Conservation (phyloP, 2,888 invertebrate genomes). For the Drosophila subquinaria region DNA sequence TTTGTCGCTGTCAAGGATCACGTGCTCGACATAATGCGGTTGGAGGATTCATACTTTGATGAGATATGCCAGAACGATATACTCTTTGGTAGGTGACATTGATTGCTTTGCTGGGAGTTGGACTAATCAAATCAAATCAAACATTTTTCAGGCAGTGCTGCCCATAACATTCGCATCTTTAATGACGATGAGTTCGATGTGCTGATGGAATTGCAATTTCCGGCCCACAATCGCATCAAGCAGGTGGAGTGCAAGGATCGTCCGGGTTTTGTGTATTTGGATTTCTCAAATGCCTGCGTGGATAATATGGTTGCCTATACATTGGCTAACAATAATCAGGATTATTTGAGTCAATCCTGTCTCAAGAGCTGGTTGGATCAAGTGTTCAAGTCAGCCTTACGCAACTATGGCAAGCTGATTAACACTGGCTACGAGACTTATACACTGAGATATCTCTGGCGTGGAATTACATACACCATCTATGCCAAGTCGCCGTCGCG, state of each 20-base stretch:
- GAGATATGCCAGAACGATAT: constrained; percentile 10
- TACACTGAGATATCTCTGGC: constrained; percentile 40
- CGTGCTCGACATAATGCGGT: constrained; percentile 34
- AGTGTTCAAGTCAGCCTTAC: constrained; percentile 17
- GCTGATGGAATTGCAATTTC: constrained; percentile 59
- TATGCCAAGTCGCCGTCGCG: constrained; percentile 38
- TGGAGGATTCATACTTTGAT: constrained; percentile 16
- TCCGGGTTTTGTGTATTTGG: constrained; percentile 60
- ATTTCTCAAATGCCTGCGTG: constrained; percentile 34
- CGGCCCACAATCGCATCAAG: constrained; percentile 26
- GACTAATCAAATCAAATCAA: not conserved
- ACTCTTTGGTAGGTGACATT: constrained; percentile 35
- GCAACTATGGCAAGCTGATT: constrained; percentile 11
- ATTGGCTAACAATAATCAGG: constrained; percentile 11
- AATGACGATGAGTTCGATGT: constrained; percentile 69
- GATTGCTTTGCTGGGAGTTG: no score
- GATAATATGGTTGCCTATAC: constrained; percentile 18
- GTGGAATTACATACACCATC: constrained; percentile 61
- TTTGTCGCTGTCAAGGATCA: constrained; percentile 39
- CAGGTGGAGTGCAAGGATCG: constrained; percentile 22
- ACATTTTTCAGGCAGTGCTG: constrained; percentile 55
- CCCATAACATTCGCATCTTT: constrained; percentile 52
- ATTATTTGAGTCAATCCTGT: constrained; percentile 24
- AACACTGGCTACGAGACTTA: constrained; percentile 17
- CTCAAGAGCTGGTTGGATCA: constrained; percentile 41